A percentile compares a stretch with the other conserved stretches of the same genome.
Evolutionary conservation across 2,113 vertebrate genomes (phyloP).

Genomic region (Tylochromis polylepis): DNA sequence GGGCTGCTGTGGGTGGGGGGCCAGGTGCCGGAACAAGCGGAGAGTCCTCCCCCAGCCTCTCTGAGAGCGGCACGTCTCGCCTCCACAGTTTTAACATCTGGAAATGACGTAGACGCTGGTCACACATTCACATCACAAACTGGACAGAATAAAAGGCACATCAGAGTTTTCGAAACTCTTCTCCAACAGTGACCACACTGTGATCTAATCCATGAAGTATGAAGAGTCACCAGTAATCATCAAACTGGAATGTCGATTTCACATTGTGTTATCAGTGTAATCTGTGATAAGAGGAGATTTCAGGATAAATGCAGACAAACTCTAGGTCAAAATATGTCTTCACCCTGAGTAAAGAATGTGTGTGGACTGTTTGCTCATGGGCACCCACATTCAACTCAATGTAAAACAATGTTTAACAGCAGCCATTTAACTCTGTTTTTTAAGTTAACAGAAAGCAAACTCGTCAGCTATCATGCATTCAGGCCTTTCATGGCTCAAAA

Average conservation of each 20-base stretch:
- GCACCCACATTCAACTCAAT: neutral
- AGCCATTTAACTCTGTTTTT: neutral
- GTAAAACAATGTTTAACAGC: neutral
- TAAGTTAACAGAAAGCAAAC: neutral
- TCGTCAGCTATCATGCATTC: neutral
- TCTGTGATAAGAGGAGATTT: neutral
- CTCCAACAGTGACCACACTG: neutral
- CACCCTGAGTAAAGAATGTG: neutral
- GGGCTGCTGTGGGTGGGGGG: slow-evolving; percentile 51
- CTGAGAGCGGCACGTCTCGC: slow-evolving; percentile 70
- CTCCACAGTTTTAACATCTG: slow-evolving; percentile 64
- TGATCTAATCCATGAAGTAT: neutral
- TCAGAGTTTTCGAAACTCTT: fast-evolving
- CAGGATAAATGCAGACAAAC: neutral
- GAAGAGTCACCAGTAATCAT: slow-evolving; percentile 1
- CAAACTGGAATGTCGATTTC: slow-evolving; percentile 2
- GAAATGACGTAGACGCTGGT: neutral
- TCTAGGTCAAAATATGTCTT: neutral
- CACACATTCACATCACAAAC: neutral
- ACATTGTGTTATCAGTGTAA: neutral
- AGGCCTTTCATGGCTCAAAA: fast-evolving
- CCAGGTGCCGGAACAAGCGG: slow-evolving; percentile 30
- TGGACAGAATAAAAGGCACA: neutral
- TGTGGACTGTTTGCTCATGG: neutral
- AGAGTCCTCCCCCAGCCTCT: slow-evolving; percentile 54